Base-by-base conservation (phyloP, 2,797 vertebrate species). In the Premnoplex brunnescens region DNA sequence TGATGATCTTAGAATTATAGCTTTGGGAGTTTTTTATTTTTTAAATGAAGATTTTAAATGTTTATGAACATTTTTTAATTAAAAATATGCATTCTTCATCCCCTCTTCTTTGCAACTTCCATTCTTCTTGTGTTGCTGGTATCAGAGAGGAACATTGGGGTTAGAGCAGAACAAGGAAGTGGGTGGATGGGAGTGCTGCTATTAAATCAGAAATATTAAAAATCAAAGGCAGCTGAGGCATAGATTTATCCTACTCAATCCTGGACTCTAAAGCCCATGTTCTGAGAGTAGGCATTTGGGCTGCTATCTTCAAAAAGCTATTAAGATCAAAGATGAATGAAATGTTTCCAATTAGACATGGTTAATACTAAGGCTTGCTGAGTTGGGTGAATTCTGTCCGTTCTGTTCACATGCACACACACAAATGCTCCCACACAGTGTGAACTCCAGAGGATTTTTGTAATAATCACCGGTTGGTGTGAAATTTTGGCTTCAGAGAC, bases 261-360 rank as follows among this genome's bases (percentile, higher is more conserved):
- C 86, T 88, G 84, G 76, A 74, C 73, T 85, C 68, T 49, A 92
- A 94, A 94, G 36, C 63, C 49, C 3, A 0, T 92, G 78, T 60
- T 95, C 79, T 95, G 87, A 88, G 64, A 90, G 77, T 7, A 77
- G 36, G 64, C 66, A 90, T 84, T 86, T 78, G 56, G 58, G 46
- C 89, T 84, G 60, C 30, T 66, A 60, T 79, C 92, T 92, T 67
- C 82, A 48, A 81, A 96, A 95, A 91, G 75, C 79, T 81, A 91
- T 96, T 92, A 92, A 95, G 93, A 96, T 96, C 91, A 96, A 97
- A 97, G 94, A 94, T 94, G 96, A 94, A 83, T 43, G 37, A 95
- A 92, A 91, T 88, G 34, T 94, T 96, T 95, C 89, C 85, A 94
- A 73, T 96, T 93, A 85, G 93, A 72, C 66, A 83, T 18, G 48